Evolutionary conservation across 2,888 invertebrate species (phyloP), one percentile per base, ranked within the genome.

Genomic region (Microplitis deprimator): DNA sequence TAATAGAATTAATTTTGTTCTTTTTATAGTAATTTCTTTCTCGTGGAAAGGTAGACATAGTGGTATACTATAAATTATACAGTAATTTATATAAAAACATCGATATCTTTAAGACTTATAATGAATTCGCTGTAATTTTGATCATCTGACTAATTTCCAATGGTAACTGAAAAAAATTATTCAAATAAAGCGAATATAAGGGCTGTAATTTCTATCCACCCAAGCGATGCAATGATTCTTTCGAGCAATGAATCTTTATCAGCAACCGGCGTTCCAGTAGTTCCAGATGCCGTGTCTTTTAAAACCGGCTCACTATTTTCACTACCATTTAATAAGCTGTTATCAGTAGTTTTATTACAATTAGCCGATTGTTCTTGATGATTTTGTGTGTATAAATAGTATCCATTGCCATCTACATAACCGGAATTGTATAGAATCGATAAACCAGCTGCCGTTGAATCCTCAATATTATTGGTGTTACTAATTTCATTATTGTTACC

Each of bases 141-240:
- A 29, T 29, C 29, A 29, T 4, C 4, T 29, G 29, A 29, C 29
- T 29, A 29, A 29, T 29, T 29, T 3, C 29, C 29, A 29, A 29
- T 29, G 29, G 29, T 3, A 29, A 29, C 4, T 29, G 29, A 29
- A 29, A 29, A 29, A 29, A 29, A 29, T 29, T 29, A 29, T 5
- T 94, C 92, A 59, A 96, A 88, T 4, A 29, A 29, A 29, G 4
- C 29, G 4, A 29, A 29, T 29, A 95, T 94, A 70, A 96, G 95
- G 1, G 94, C 92, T 2, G 94, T 88, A 6, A 97, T 94, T 89
- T 96, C 96, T 89, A 94, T 96, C 95, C 94, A 96, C 94, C 95
- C 96, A 88, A 93, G 93, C 94, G 95, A 94, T 10, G 93, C 92
- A 64, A 95, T 94, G 79, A 95, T 93, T 1, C 94, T 92, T 87